Base-by-base conservation (phyloP, 1,140 invertebrate genomes). In the Laupala kohalensis region DNA sequence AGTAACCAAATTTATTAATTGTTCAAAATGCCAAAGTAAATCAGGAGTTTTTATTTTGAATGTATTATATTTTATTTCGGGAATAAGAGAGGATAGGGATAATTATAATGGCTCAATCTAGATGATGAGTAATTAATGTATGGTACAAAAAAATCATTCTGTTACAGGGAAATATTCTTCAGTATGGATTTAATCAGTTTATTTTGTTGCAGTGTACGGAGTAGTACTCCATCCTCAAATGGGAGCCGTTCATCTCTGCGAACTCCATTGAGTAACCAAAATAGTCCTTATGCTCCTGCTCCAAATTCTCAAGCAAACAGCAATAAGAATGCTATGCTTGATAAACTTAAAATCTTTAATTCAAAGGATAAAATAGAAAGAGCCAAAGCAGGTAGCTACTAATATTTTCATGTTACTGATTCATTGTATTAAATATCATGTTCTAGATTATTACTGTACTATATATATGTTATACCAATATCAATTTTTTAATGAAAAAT, bases 121-220 rank as follows among this genome's bases (percentile, higher is more conserved):
- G n/a, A n/a, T n/a, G n/a, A n/a, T n/a, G n/a, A n/a, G n/a, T n/a
- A n/a, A n/a, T n/a, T n/a, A n/a, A n/a, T n/a, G n/a, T n/a, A n/a
- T n/a, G n/a, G n/a, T n/a, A n/a, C n/a, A n/a, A n/a, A n/a, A n/a
- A n/a, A n/a, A n/a, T n/a, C n/a, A n/a, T n/a, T n/a, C n/a, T n/a
- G n/a, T n/a, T n/a, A n/a, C n/a, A n/a, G n/a, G n/a, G n/a, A n/a
- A n/a, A n/a, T n/a, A n/a, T n/a, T n/a, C n/a, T n/a, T n/a, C n/a
- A n/a, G n/a, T n/a, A n/a, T n/a, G n/a, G n/a, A n/a, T n/a, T n/a
- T n/a, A n/a, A n/a, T n/a, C n/a, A n/a, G n/a, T n/a, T n/a, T n/a
- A n/a, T n/a, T n/a, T n/a, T 65, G 64, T 65, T 19, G 15, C 67
- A 68, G 67, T 19, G 28, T 68, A 28, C 67, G 67, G 29, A 68